phyloP scores from a whole-genome alignment of 2,888 invertebrate species.

The Teinopalpus imperialis region DNA sequence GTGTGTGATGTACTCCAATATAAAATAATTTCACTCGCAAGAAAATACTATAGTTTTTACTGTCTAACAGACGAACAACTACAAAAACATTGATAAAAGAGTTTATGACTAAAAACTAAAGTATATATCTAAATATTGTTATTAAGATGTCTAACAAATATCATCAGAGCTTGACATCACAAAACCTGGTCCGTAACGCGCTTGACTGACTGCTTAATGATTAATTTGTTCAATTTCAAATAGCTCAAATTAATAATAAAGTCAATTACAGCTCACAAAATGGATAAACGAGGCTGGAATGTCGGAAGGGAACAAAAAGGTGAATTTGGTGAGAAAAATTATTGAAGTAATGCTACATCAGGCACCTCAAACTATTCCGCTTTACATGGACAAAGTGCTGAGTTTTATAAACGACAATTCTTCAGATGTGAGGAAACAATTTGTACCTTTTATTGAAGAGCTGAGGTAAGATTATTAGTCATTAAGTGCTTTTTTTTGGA shows the following conservation, averaged over 20 bases:
- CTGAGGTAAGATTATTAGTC: slow-evolving; percentile 89
- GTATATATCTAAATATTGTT: too few species aligned
- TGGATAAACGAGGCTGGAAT: slow-evolving; percentile 89
- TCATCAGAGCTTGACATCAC: slow-evolving; percentile 44
- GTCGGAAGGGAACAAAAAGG: slow-evolving; percentile 83
- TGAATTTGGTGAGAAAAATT: slow-evolving; percentile 88
- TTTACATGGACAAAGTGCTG: slow-evolving; percentile 94
- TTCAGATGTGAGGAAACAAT: slow-evolving; percentile 91
- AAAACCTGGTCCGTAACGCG: slow-evolving; percentile 74
- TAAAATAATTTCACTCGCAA: too few species aligned
- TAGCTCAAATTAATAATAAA: too few species aligned
- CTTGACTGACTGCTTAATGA: too few species aligned
- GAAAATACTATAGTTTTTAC: too few species aligned
- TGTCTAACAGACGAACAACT: too few species aligned
- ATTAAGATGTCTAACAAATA: slow-evolving; percentile 58
- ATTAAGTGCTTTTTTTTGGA: too few species aligned
- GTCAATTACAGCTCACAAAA: slow-evolving; percentile 85
- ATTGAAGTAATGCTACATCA: slow-evolving; percentile 93
- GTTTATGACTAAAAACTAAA: too few species aligned
- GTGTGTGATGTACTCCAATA: too few species aligned
- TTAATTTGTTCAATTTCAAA: too few species aligned
- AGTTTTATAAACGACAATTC: slow-evolving; percentile 92
- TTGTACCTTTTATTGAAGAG: slow-evolving; percentile 96
- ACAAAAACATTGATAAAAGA: too few species aligned
- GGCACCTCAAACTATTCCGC: slow-evolving; percentile 89